Percentiles rank a stretch among this genome's conserved stretches.
Conservation (phyloP, 2,797 vertebrate genomes). For the Sciurus carolinensis region DNA sequence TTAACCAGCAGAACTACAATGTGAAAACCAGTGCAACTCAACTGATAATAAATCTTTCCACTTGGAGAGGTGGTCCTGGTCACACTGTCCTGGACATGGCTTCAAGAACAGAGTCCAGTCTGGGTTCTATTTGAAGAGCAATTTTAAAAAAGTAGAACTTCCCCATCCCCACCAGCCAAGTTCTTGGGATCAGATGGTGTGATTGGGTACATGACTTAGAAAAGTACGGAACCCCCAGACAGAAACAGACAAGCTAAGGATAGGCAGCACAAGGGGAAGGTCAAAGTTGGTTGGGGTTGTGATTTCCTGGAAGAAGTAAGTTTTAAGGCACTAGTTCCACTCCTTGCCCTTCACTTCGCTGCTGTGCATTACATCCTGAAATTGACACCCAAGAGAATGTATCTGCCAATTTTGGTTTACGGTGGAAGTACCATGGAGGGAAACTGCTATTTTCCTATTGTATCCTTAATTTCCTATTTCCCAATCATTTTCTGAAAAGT, state of each 20-base stretch:
- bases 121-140: conserved; percentile 34
- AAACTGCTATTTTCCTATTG: not conserved
- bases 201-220: not conserved
- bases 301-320: not conserved
- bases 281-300: not conserved
- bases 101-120: not conserved
- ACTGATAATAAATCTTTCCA: conserved; percentile 5
- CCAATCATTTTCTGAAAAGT: not conserved
- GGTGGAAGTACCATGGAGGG: not conserved
- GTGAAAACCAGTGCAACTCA: conserved; percentile 36
- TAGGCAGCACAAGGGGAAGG: not conserved
- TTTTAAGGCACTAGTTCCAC: not conserved
- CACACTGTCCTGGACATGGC: not conserved
- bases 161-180: not conserved
- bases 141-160: not conserved
- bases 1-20: conserved; percentile 58
- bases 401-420: not conserved
- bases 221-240: not conserved
- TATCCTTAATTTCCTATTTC: conserved; percentile 9
- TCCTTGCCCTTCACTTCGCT: not conserved
- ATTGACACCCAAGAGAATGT: not conserved
- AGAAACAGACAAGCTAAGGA: not conserved
- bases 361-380: not conserved
- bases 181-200: not conserved
- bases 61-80: not conserved